These are phyloP conservation scores for Drosophila imparisetae DNA, from an alignment of 2,888 invertebrate genomes.

Conservation along the genomic window DNA sequence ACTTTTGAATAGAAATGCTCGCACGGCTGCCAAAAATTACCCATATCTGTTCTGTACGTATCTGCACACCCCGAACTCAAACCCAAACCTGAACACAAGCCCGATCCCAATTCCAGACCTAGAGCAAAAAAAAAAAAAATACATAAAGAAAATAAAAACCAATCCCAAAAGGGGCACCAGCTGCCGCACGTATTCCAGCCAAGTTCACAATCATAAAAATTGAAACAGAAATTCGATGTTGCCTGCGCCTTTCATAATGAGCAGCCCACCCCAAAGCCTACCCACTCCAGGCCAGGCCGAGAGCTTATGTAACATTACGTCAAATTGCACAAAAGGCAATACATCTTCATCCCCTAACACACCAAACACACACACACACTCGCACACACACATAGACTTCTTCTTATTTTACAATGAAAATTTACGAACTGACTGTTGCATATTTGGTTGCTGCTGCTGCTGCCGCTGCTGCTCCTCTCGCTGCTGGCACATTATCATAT, in stretches of 20 bases:
- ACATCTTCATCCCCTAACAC: conserved; percentile 81
- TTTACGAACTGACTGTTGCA: conserved; percentile 80
- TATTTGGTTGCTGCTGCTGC: conserved; percentile 42
- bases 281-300: conserved; percentile 10
- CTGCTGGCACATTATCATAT: conserved; percentile 80
- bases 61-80: conserved; percentile 38
- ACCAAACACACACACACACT: conserved; percentile 5
- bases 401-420: conserved; percentile 76
- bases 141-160: conserved; percentile 29
- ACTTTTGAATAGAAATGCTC: conserved; percentile 59
- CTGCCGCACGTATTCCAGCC: conserved; percentile 58
- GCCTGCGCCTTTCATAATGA: conserved; percentile 60
- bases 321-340: conserved; percentile 82
- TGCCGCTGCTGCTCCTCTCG: conserved; percentile 40
- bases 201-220: conserved; percentile 59
- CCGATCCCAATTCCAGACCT: conserved; percentile 23
- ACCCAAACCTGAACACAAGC: conserved; percentile 16
- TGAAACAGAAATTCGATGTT: conserved; percentile 72
- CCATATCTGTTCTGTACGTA: conserved; percentile 60
- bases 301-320: conserved; percentile 81
- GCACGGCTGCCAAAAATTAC: conserved; percentile 67
- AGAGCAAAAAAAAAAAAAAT: conserved; percentile 4
- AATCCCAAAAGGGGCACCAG: conserved; percentile 68
- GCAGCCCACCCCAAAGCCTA: conserved; percentile 27
- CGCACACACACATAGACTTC: conserved; percentile 2